Conservation (phyloP, 2,113 vertebrate species). For the Triplophysa dalaica region DNA sequence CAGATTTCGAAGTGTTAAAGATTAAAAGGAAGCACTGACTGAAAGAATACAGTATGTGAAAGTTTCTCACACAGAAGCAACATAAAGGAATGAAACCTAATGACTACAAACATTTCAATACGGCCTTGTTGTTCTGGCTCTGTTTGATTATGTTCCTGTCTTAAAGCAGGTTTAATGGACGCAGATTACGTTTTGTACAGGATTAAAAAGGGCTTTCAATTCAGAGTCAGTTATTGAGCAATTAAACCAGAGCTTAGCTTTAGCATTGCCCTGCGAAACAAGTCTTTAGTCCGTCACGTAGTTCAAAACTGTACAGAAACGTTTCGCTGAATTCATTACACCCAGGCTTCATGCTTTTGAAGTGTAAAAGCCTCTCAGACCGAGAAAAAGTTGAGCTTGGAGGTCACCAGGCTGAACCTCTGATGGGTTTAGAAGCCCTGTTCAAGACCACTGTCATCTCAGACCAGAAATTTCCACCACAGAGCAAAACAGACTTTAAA, state of each 20-base stretch:
- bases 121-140: background rate
- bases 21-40: background rate
- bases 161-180: slow-evolving; percentile 5
- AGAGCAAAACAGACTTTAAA: slow-evolving; percentile 47
- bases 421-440: background rate
- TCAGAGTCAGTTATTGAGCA: slow-evolving; percentile 10
- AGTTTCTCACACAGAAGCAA: background rate
- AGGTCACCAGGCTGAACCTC: background rate
- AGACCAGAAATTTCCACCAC: background rate
- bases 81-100: slow-evolving; percentile 1
- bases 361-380: background rate
- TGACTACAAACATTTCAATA: background rate
- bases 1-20: background rate
- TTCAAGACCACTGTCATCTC: background rate
- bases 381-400: background rate
- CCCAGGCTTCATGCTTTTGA: background rate
- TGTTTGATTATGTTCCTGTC: background rate
- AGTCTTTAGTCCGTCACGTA: background rate
- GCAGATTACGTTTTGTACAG: background rate
- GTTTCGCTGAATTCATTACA: slow-evolving; percentile 1
- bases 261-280: background rate
- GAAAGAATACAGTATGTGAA: background rate
- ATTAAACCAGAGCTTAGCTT: slow-evolving; percentile 13
- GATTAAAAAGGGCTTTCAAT: slow-evolving; percentile 16
- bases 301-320: background rate